Percentiles rank a stretch among this genome's conserved stretches.
Evolutionary conservation across 2,888 invertebrate genomes (phyloP).

Genomic region (Epiblema foenella): DNA sequence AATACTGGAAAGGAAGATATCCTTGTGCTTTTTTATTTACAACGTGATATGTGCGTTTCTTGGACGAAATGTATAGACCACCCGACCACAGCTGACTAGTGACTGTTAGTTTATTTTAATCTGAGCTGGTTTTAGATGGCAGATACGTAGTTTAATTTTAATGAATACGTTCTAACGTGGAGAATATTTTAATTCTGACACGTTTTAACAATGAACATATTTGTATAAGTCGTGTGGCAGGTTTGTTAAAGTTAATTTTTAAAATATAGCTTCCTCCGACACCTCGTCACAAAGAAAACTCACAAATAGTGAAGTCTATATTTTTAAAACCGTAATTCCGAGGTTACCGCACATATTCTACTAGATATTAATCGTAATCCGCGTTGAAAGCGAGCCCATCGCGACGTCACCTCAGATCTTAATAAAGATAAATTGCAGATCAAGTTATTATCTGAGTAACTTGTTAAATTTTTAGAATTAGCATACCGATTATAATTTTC

Average conservation of each 20-base stretch:
- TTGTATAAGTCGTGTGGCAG: conserved; percentile 2
- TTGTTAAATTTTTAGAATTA: conserved; percentile 58
- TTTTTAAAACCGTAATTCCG: conserved; percentile 41
- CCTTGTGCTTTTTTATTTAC: conserved; percentile 64
- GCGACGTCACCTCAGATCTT: conserved; percentile 60
- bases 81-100: conserved; percentile 56
- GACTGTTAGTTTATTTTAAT: conserved; percentile 50
- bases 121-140: conserved; percentile 43
- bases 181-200: conserved; percentile 19
- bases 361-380: conserved; percentile 62
- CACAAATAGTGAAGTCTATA: conserved; percentile 34
- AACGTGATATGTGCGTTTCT: conserved; percentile 53
- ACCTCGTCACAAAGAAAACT: conserved; percentile 34
- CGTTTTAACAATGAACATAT: conserved; percentile 31
- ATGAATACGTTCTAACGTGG: conserved; percentile 25
- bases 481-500: conserved; percentile 48
- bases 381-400: conserved; percentile 56
- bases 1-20: conserved; percentile 71
- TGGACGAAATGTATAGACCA: conserved; percentile 61
- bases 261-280: conserved; percentile 25
- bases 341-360: conserved; percentile 41
- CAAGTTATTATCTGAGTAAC: conserved; percentile 52
- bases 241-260: conserved; percentile 36
- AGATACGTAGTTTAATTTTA: conserved; percentile 35
- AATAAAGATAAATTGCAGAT: conserved; percentile 72